Evolutionary conservation across 1,140 invertebrate species (phyloP).

Genomic region (Frieseomelitta varia): DNA sequence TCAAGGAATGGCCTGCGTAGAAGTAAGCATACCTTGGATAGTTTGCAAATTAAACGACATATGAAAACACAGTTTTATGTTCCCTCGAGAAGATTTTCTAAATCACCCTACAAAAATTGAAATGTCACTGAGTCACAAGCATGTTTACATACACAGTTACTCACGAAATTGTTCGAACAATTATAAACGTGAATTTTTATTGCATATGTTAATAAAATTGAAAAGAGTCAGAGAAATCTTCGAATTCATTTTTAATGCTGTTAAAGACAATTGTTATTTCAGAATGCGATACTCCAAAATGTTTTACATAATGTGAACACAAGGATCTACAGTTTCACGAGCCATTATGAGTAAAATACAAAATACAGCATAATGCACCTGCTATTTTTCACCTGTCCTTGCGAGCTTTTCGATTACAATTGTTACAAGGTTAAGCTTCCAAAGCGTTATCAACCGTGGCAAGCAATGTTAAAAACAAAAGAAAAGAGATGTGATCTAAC

Average conservation of each 20-base stretch:
- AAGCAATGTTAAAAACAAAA: background rate
- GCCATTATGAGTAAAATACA: background rate
- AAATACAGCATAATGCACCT: background rate
- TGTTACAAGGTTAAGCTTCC: background rate
- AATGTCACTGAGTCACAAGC: background rate
- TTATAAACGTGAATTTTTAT: background rate
- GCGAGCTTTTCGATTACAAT: background rate
- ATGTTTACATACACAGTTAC: background rate
- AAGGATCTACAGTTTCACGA: background rate
- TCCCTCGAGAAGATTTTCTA: background rate
- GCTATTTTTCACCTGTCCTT: background rate
- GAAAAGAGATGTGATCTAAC: slow-evolving; percentile 54
- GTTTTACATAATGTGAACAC: background rate
- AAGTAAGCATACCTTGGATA: background rate
- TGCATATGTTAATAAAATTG: background rate
- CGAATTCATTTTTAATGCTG: background rate
- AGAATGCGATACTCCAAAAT: background rate
- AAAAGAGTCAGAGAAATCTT: background rate
- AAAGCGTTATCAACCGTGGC: background rate
- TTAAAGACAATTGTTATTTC: no score
- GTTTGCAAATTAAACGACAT: background rate
- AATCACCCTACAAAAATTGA: background rate
- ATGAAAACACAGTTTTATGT: background rate
- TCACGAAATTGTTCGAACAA: background rate
- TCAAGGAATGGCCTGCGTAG: slow-evolving; percentile 17